Conservation (phyloP, 2,888 invertebrate genomes). For the Odontocerum albicorne region DNA sequence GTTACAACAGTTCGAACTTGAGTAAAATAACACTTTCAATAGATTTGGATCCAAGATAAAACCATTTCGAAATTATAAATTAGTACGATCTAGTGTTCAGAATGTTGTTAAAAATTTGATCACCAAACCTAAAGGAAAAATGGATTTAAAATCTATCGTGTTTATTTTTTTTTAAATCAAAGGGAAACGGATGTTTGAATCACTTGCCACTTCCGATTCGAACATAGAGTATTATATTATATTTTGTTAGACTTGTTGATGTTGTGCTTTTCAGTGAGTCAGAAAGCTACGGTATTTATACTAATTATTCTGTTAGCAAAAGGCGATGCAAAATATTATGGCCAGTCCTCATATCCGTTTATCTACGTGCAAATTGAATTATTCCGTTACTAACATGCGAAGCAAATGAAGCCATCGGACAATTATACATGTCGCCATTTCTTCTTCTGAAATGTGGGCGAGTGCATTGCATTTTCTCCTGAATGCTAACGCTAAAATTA, state of each 20-base stretch:
- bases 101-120: too few relatives aligned
- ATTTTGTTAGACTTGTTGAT: slow-evolving; percentile 1
- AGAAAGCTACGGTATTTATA: neutral
- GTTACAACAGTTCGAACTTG: too few relatives aligned
- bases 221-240: neutral
- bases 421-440: neutral
- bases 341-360: slow-evolving; percentile 25
- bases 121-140: too few relatives aligned
- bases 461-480: neutral
- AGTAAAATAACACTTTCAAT: too few relatives aligned
- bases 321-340: slow-evolving; percentile 28
- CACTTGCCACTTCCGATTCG: neutral
- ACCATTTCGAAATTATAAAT: too few relatives aligned
- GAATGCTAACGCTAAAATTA: slow-evolving; percentile 3
- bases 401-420: neutral
- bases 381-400: slow-evolving; percentile 25
- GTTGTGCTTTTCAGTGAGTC: neutral
- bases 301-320: slow-evolving; percentile 11
- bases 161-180: too few relatives aligned
- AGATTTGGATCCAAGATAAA: too few relatives aligned
- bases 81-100: too few relatives aligned
- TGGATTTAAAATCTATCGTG: too few relatives aligned
- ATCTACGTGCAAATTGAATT: slow-evolving; percentile 31
- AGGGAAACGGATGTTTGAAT: neutral
- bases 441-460: neutral